Base-by-base conservation (phyloP, 2,888 invertebrate genomes). In the Philopedon plagiatum region DNA sequence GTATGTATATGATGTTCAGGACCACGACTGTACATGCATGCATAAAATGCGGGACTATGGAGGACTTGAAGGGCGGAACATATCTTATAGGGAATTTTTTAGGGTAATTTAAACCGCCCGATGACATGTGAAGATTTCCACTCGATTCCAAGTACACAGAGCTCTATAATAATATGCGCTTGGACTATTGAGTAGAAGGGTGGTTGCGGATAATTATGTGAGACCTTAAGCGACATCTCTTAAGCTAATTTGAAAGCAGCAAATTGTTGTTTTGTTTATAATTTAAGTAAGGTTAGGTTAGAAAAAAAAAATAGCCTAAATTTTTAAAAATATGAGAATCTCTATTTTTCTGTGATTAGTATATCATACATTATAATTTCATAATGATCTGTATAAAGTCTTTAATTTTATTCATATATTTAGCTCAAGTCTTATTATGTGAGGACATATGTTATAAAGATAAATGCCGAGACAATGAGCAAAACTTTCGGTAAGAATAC, bases 401-500 rank as follows among this genome's bases (percentile, higher is more conserved):
- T 34, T 56, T 57, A 37, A 15, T 21, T 19, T 23, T n/a, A 15
- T 13, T 13, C n/a, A 13, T 41, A 2, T 37, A n/a, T 51, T 51
- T 63, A 37, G 5, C 37, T 5, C 26, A 32, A 15, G 32, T 26
- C 1, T 29, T 39, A 21, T 41, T 26, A 37, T 34, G 63, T 54
- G 57, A 72, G 58, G 58, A 67, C 9, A 63, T 72, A 9, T 72
- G 72, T 44, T 72, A 72, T 26, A 72, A 63, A 67, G 58, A 68
- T 63, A 49, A 26, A 32, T 72, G 63, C 23, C 2, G 7, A 15
- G n/a, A n/a, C 18, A 49, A 21, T 18, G 7, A 11, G 41, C 9
- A 5, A 26, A 19, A 13, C 19, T 58, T 58, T 41, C 56, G 65
- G 65, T 65, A 26, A 39, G 5, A 4, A 21, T 11, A 11, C 8